Conservation (phyloP, 2,797 vertebrate genomes). For the Caiman crocodilus region DNA sequence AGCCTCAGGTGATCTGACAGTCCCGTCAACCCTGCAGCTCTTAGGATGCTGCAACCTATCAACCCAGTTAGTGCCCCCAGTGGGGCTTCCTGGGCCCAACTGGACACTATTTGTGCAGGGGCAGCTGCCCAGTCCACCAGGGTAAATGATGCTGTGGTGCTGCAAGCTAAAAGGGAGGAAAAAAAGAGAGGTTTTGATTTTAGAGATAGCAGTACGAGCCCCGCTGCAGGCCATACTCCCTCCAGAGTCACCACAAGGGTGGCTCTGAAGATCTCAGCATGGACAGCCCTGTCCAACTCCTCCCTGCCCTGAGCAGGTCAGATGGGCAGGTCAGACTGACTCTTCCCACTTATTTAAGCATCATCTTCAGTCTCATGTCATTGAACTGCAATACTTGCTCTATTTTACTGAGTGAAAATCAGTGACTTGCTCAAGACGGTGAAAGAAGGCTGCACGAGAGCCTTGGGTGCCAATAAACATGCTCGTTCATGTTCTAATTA, state of each 20-base stretch:
- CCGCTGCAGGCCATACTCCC: neutral
- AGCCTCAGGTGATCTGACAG: neutral
- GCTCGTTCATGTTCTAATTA: too few species aligned
- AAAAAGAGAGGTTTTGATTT: neutral
- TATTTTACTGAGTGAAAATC: rapidly evolving
- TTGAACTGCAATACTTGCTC: neutral
- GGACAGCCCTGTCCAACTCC: neutral
- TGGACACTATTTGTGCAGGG: neutral
- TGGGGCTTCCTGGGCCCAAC: too few species aligned
- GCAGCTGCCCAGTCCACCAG: neutral
- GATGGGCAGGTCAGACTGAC: neutral
- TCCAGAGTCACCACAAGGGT: neutral
- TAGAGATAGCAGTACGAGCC: neutral
- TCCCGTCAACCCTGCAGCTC: neutral
- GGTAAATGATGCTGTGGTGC: neutral
- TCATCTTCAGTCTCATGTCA: neutral
- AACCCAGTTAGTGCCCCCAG: neutral
- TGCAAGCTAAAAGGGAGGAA: neutral
- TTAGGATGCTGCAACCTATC: neutral
- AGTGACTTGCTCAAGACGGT: neutral
- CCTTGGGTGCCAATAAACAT: neutral
- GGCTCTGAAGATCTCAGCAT: neutral
- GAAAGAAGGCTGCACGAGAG: neutral
- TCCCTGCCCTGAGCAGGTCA: neutral
- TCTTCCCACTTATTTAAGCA: too few species aligned